Conservation (phyloP, 2,113 vertebrate genomes). For the Dicrurus megarhynchus region DNA sequence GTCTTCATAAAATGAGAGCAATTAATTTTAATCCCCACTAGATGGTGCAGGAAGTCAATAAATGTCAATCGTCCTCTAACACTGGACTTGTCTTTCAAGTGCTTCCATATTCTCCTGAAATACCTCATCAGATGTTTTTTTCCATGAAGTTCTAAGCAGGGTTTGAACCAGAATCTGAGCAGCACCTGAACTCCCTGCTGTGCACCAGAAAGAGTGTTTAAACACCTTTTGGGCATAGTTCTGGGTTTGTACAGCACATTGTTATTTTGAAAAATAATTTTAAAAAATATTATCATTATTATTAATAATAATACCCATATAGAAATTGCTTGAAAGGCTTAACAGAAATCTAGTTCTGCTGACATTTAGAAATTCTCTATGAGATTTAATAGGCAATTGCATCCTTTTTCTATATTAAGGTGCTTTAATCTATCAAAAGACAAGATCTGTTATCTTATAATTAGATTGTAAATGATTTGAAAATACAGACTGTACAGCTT, state of each 20-base stretch:
- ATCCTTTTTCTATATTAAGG: neutral
- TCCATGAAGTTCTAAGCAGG: neutral
- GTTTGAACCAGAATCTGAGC: neutral
- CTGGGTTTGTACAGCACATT: neutral
- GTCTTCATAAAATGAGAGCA: constrained; percentile 14
- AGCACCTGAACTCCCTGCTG: neutral
- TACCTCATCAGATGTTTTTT: neutral
- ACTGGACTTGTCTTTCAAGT: constrained; percentile 34
- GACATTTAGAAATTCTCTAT: neutral
- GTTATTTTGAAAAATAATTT: neutral
- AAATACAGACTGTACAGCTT: neutral
- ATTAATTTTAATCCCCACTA: constrained; percentile 67
- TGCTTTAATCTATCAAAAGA: constrained; percentile 2
- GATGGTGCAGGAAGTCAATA: constrained; percentile 71
- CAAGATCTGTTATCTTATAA: constrained; percentile 15
- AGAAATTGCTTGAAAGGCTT: neutral
- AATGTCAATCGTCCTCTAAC: constrained; percentile 41
- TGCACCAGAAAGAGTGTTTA: neutral
- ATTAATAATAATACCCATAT: neutral
- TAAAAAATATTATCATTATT: neutral
- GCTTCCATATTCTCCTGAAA: neutral
- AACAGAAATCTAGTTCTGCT: neutral
- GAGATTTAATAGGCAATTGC: neutral
- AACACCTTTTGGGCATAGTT: neutral
- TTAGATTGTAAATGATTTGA: constrained; percentile 16